These are phyloP conservation scores for Pseudomyrmex pallidus DNA, from an alignment of 1,140 invertebrate species.

Conservation along the genomic window DNA sequence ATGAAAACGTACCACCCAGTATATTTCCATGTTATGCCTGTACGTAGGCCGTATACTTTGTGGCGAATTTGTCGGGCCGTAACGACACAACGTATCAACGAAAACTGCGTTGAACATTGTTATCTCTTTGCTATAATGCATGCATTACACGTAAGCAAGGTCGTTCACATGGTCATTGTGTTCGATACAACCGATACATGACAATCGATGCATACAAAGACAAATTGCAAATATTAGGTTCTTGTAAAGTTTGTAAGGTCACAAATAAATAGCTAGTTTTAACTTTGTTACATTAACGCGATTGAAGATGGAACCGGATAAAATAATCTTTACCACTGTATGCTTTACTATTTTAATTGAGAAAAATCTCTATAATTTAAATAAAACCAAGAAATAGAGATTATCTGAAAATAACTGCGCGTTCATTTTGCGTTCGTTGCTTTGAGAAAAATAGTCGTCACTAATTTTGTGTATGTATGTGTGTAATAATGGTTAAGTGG, in stretches of 20 bases:
- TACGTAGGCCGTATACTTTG: slow-evolving; percentile 44
- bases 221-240: slow-evolving; percentile 34
- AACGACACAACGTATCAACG: slow-evolving; percentile 16
- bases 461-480: slow-evolving; percentile 21
- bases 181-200: not conserved
- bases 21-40: slow-evolving; percentile 34
- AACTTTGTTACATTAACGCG: no score
- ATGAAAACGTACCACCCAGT: slow-evolving; percentile 62
- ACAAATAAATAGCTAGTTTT: no score
- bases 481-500: slow-evolving; percentile 14
- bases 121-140: slow-evolving; percentile 27
- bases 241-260: not conserved
- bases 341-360: no score
- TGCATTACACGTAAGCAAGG: not conserved
- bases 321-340: no score
- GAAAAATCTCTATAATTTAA: no score
- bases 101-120: slow-evolving; percentile 26
- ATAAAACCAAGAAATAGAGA: no score
- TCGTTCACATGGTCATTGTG: not conserved
- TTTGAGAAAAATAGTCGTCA: not conserved
- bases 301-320: no score
- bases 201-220: not conserved
- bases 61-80: slow-evolving; percentile 25
- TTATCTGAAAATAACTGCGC: no score
- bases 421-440: no score